Base-by-base conservation (phyloP, 2,113 vertebrate species). In the Nansenia antarctica region DNA sequence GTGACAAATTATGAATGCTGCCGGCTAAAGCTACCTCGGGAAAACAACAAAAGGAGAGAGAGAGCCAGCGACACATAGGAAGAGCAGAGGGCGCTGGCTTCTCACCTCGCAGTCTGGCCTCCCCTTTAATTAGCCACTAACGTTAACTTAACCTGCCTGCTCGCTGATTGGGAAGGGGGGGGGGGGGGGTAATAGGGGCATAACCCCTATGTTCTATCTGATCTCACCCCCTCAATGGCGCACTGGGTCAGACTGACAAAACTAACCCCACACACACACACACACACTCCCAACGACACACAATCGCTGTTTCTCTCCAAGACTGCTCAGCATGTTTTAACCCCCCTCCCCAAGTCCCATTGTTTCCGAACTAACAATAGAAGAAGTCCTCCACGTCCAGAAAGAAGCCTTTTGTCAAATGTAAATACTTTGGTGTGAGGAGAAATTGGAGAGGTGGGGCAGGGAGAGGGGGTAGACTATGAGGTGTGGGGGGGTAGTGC, bases 321-420 rank as follows among this genome's bases (percentile, higher is more conserved):
- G 79, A 79, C 70, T 52, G 45, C 86, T 71, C 84, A 86, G 84
- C 85, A 64, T 86, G 85, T 86, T 72, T 26, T 18, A 58, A 57
- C 69, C 68, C 65, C 29, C 27, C 22, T 20, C n/a, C 80, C 73
- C 59, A 65, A 67, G 58, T 84, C 88, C 83, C 84, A 91, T 93
- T 94, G 92, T 94, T 91, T 90, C 89, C 85, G 72, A 80, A 82
- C 77, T 88, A 91, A 95, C 92, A 96, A 92, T 91, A 86, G 89
- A 84, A 61, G 79, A 84, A 61, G 79, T 76, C 80, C 82, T 82
- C 69, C 78, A 81, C 76, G 72, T 62, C 75, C 76, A 37, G 37
- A 35, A 79, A 85, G 75, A 87, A 81, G 86, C 72, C 85, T 91
- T 91, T 90, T 90, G 88, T 87, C 86, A 79, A 90, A 77, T 82